A percentile compares a stretch with the other conserved stretches of the same genome.
Conservation (phyloP, 2,888 invertebrate species). For the Stenolophus ochropezus region DNA sequence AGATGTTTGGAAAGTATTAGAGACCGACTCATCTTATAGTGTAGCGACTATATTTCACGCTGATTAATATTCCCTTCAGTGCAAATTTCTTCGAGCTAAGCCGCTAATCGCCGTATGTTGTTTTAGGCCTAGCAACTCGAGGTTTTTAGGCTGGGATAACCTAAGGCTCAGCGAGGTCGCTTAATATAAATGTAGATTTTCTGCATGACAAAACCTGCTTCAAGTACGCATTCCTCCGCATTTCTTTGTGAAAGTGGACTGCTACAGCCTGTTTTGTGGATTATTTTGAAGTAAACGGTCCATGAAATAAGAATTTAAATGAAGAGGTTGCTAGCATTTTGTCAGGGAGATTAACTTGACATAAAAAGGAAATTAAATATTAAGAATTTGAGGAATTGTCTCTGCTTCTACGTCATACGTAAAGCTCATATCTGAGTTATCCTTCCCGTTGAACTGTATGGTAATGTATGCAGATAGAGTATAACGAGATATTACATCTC, state of each 20-base stretch:
- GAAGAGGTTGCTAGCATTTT: not conserved
- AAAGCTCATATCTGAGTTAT: not conserved
- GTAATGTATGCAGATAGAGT: not conserved
- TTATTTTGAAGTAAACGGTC: constrained; percentile 46
- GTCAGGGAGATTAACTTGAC: not conserved
- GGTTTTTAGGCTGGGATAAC: not conserved
- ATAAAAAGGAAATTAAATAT: not conserved
- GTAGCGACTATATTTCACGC: not conserved
- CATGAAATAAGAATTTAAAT: constrained; percentile 4
- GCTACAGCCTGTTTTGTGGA: constrained; percentile 36
- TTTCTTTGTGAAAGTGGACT: constrained; percentile 10
- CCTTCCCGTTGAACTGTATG: not conserved
- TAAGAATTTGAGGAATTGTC: not conserved
- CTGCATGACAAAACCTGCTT: not conserved
- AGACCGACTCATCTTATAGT: too few species aligned
- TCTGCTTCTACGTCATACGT: not conserved
- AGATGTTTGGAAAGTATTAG: too few species aligned
- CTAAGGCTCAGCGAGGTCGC: not conserved
- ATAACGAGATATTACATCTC: not conserved
- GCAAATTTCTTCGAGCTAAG: not conserved
- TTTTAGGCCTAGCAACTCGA: constrained; percentile 28
- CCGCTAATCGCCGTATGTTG: constrained; percentile 18
- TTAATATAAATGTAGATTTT: constrained; percentile 56
- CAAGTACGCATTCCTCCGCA: not conserved
- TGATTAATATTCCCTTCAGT: not conserved